Conservation (phyloP, 2,113 vertebrate species). For the Hyperoodon ampullatus region DNA sequence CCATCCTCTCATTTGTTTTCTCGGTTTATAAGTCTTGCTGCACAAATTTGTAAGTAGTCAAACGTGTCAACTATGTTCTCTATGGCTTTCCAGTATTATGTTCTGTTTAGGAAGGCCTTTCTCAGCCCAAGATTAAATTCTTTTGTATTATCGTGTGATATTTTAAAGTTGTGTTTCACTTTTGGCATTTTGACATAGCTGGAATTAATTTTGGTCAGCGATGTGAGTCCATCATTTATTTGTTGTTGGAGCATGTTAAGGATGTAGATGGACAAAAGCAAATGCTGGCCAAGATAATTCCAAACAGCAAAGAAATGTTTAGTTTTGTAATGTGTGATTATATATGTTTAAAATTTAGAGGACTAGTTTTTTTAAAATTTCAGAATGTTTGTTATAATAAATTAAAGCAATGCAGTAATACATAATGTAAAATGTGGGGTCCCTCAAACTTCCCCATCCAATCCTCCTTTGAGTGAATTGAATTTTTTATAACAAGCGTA, state of each 20-base stretch:
- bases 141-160: neutral
- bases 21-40: neutral
- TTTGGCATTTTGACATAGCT: neutral
- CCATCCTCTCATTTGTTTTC: neutral
- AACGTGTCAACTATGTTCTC: neutral
- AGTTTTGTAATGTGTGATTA: neutral
- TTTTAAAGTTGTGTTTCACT: neutral
- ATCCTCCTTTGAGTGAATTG: neutral
- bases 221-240: neutral
- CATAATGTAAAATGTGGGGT: neutral
- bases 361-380: neutral
- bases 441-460: neutral
- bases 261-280: neutral
- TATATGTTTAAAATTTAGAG: constrained; percentile 18
- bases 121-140: neutral
- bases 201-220: neutral
- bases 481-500: neutral
- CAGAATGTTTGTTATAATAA: neutral
- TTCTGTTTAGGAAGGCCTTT: neutral
- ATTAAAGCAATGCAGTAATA: neutral
- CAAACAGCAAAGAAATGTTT: neutral
- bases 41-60: neutral
- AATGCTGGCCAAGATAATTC: neutral
- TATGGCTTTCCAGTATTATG: neutral
- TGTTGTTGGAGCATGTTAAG: neutral